Evolutionary conservation across 1,140 invertebrate species (phyloP).

Genomic region (Drosophila lini): DNA sequence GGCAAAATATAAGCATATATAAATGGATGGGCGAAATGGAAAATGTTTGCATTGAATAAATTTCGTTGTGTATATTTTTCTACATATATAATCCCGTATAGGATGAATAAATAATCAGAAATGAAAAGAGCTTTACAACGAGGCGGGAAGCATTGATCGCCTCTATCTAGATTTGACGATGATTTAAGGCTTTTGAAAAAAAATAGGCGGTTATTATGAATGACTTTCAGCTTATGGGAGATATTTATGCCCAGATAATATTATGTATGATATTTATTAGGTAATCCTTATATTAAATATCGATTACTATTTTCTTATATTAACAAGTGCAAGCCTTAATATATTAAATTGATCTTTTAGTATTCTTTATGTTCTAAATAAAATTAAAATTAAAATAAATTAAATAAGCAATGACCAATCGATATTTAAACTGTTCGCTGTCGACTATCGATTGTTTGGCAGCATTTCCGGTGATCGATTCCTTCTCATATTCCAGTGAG

Average conservation of each 20-base stretch:
- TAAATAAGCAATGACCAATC: background rate
- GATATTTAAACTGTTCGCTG: background rate
- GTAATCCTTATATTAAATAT: no score
- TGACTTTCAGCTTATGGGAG: no score
- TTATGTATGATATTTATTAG: no score
- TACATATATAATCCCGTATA: conserved; percentile 10
- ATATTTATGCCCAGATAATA: no score
- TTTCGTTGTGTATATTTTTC: background rate
- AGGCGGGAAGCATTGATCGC: conserved; percentile 9
- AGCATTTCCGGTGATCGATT: conserved; percentile 27
- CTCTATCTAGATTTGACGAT: conserved; percentile 28
- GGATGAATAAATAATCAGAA: conserved; percentile 46
- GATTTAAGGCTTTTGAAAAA: conserved; percentile 17
- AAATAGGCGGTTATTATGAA: background rate
- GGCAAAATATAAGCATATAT: conserved; percentile 35
- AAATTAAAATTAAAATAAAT: background rate
- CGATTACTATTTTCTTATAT: no score
- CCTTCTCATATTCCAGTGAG: background rate
- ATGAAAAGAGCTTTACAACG: conserved; percentile 30
- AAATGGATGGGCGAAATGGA: conserved; percentile 23
- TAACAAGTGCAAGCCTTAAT: no score
- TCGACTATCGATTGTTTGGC: conserved; percentile 1
- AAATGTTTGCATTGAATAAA: conserved; percentile 38
- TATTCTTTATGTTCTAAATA: background rate
- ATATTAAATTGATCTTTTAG: no score